Base-by-base conservation (phyloP, 2,797 vertebrate genomes). In the Oceanodroma leucorhoa region DNA sequence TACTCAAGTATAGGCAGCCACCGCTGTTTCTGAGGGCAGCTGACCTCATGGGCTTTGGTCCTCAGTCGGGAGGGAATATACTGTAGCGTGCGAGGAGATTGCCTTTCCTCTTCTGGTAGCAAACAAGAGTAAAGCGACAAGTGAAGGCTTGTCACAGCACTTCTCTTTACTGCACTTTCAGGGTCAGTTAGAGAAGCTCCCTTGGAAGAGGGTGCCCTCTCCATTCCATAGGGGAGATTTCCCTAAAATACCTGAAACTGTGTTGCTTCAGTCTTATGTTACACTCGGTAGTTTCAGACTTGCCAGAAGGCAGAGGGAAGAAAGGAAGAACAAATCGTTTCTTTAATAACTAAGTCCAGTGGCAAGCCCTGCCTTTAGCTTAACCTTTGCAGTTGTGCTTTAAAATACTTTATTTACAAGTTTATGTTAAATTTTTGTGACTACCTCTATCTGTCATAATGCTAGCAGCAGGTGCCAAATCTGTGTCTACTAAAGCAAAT, bases 401-500 rank as follows among this genome's bases (percentile, higher is more conserved):
- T 77, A 75, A 5, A 41, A 65, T 2, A 50, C 15, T 36, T 89
- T 46, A 84, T 90, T 88, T 66, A 60, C 60, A 94, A 86, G 57
- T 64, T 40, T 58, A 48, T 62, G n/a, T 66, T 66, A 81, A 81
- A 62, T 76, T 91, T 86, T 81, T 69, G 5, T 87, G 66, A 89
- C 60, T 51, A 67, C 18, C 30, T 57, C 45, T 90, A 32, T 45
- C 51, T 80, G 83, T 87, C 92, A 92, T 89, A 94, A 67, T 60
- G 46, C 43, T 86, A 93, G 70, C 77, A 96, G 86, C 89, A 89
- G 87, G 77, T 90, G 90, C 62, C 65, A 87, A 89, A 94, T 61
- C 38, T 14, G 5, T 2, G 4, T 48, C n/a, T 57, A 45, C 57
- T 71, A 65, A 84, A 85, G 53, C 54, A 94, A 87, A 27, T 92